Conservation (phyloP, 2,797 vertebrate genomes). For the Cryptoprocta ferox region DNA sequence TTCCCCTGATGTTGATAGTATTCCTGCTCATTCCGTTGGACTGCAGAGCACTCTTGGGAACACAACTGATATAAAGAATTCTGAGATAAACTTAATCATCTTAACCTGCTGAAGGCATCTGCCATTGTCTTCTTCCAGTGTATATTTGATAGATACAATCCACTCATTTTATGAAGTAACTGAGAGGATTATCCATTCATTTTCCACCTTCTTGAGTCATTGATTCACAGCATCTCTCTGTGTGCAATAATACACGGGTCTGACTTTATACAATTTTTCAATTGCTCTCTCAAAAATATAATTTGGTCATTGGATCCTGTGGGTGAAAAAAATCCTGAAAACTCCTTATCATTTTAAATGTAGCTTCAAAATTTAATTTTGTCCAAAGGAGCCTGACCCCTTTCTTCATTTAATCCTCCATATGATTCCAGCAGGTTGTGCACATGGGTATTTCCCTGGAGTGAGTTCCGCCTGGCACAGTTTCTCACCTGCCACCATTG, state of each 20-base stretch:
- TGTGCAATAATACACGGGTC: not conserved
- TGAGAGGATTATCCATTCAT: not conserved
- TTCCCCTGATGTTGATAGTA: not conserved
- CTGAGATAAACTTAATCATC: constrained; percentile 2
- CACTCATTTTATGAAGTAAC: constrained; percentile 52
- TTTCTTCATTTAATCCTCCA: constrained; percentile 9
- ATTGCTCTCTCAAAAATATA: constrained; percentile 43
- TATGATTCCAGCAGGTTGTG: not conserved
- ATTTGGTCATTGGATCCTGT: constrained; percentile 12
- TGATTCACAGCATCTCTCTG: constrained; percentile 26
- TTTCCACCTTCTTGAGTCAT: constrained; percentile 32
- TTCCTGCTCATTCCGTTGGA: not conserved
- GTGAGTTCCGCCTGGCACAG: not conserved
- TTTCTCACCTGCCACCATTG: not conserved
- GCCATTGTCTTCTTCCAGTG: not conserved
- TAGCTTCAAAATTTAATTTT: constrained; percentile 41
- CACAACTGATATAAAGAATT: not conserved
- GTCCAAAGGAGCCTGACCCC: not conserved
- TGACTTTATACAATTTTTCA: constrained; percentile 24
- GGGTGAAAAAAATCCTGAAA: not conserved
- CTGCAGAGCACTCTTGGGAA: not conserved
- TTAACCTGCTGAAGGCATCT: not conserved
- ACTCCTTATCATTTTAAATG: constrained; percentile 28
- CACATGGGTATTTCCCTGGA: not conserved
- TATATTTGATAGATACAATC: not conserved